A percentile compares a stretch with the other conserved stretches of the same genome.
phyloP scores from a whole-genome alignment of 2,113 vertebrate species.

The Struthidea cinerea region DNA sequence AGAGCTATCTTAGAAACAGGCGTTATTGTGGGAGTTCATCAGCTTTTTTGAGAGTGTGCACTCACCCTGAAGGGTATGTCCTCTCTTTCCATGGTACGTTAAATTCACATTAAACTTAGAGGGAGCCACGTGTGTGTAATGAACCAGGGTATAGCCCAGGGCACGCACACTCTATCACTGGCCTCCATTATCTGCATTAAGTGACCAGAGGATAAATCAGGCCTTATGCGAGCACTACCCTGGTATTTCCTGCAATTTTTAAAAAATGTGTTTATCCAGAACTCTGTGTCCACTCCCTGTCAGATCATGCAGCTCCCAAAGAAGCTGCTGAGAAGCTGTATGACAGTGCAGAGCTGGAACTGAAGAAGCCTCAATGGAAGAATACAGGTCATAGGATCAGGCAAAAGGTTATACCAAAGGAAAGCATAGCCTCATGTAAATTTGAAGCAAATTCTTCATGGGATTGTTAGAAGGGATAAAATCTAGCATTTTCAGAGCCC shows the following conservation, averaged over 20 bases:
- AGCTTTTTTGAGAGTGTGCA: not conserved
- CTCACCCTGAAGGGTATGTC: not conserved
- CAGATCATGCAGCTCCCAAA: not conserved
- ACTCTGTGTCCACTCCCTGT: not conserved
- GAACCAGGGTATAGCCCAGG: not conserved
- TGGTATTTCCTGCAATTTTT: not conserved
- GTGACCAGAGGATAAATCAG: not conserved
- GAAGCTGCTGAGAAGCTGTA: not conserved
- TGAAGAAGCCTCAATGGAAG: not conserved
- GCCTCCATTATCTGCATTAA: not conserved
- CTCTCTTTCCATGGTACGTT: not conserved
- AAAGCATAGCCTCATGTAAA: not conserved
- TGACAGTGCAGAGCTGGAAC: not conserved
- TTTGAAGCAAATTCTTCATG: not conserved
- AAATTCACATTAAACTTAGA: slow-evolving; percentile 7
- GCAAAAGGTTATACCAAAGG: not conserved
- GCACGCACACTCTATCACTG: fast-evolving
- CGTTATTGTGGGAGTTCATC: not conserved
- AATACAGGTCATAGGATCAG: not conserved
- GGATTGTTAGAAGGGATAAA: not conserved
- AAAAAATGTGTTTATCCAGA: not conserved
- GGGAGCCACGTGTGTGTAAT: not conserved
- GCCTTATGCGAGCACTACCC: not conserved
- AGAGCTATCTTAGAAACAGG: not conserved
- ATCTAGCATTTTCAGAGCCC: not conserved